Base-by-base conservation (phyloP, 1,140 invertebrate species). In the Leptinotarsa undecemlineata region DNA sequence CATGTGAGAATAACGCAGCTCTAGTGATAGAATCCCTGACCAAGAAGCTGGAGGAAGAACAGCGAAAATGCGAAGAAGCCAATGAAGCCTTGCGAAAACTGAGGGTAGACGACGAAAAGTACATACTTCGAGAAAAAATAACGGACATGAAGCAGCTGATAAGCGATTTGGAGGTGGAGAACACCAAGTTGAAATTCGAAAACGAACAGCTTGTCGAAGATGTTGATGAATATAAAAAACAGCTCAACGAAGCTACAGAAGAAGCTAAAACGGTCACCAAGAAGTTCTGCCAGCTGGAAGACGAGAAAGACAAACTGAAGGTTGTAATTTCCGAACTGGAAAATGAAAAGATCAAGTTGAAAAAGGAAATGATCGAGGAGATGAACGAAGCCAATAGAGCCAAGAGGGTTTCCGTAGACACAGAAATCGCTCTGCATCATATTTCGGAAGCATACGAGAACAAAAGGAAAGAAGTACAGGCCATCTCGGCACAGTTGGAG, bases 391-490 rank as follows among this genome's bases (percentile, higher is more conserved):
- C 77, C 2, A 79, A 79, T 71, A 23, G 77, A 51, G 77, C 75
- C 3, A 79, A 79, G 61, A 71, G 77, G 21, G 73, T 79, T 21
- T 75, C 71, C 5, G 74, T 73, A 8, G 75, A 76, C 62, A 76
- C 75, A 3, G 75, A 79, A 75, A 79, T 76, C n/a, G 77, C 77
- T 57, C 26, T 79, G 4, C 77, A 79, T 26, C 77, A 79, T 60
- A 77, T 79, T 33, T 79, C 77, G 3, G 77, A 79, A 73, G 77
- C 75, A 2, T 79, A 74, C 42, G 77, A 79, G 48, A 79, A 73
- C 68, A 79, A 79, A 64, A 74, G 75, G 33, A 74, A 75, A 47
- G 77, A 79, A 72, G 69, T 73, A 15, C 42, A 60, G 4, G 73
- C 51, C 20, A 23, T 70, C 4, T 68, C 71, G 15, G 71, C 73